A percentile compares a stretch with the other conserved stretches of the same genome.
These are phyloP conservation scores for Eupithecia pulchellata DNA, from an alignment of 2,888 invertebrate species.

Conservation along the genomic window DNA sequence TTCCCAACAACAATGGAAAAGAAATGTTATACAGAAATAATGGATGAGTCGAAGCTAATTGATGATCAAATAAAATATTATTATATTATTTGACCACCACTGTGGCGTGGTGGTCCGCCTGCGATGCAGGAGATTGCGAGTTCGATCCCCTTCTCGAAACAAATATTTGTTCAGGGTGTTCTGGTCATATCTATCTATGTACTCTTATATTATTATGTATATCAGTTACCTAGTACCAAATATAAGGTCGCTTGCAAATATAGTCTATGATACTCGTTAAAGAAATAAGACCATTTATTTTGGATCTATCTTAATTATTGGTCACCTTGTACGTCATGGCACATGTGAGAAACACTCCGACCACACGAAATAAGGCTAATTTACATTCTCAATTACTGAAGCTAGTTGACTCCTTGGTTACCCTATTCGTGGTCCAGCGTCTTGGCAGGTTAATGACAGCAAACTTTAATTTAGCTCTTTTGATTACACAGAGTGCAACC, in stretches of 20 bases:
- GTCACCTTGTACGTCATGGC: slow-evolving; percentile 18
- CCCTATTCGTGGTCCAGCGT: slow-evolving; percentile 6
- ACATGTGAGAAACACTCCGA: slow-evolving; percentile 38
- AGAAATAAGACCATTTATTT: too few relatives aligned
- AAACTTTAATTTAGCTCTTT: background rate
- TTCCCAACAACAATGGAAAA: too few relatives aligned
- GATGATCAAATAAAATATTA: background rate
- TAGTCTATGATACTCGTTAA: too few relatives aligned
- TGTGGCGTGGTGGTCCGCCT: too few relatives aligned
- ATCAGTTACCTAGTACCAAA: too few relatives aligned
- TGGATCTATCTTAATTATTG: background rate
- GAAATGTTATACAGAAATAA: background rate
- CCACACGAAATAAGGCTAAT: slow-evolving; percentile 33
- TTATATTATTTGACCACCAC: too few relatives aligned
- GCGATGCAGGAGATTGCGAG: too few relatives aligned
- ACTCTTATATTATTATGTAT: too few relatives aligned
- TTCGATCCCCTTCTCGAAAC: too few relatives aligned
- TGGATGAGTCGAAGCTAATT: background rate
- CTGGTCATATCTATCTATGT: too few relatives aligned
- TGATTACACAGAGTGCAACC: background rate
- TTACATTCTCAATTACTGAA: slow-evolving; percentile 33
- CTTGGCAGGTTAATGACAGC: slow-evolving; percentile 4
- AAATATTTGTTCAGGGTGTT: too few relatives aligned
- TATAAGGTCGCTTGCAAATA: too few relatives aligned
- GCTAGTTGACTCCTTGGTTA: slow-evolving; percentile 14